Evolutionary conservation across 2,113 vertebrate genomes (phyloP).

Genomic region (Noturus placidus): DNA sequence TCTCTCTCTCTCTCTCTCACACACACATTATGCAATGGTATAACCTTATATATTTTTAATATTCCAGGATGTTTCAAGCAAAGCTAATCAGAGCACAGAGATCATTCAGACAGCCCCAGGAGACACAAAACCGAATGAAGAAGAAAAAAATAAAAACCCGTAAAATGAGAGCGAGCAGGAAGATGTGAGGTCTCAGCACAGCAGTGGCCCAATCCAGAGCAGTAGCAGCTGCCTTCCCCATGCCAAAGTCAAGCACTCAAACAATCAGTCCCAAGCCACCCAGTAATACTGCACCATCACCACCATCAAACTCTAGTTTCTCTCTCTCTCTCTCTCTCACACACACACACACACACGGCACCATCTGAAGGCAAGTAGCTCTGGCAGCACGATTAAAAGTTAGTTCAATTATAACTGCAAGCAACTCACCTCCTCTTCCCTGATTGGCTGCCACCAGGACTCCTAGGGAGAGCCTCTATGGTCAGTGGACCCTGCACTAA

Average conservation of each 20-base stretch:
- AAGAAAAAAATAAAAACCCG: too few relatives aligned
- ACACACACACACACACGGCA: background rate
- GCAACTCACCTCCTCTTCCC: conserved; percentile 83
- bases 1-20: background rate
- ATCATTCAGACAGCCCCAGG: conserved; percentile 27
- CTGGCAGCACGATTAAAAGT: conserved; percentile 56
- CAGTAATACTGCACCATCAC: conserved; percentile 6
- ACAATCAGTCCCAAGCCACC: conserved; percentile 31
- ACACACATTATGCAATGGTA: conserved; percentile 16
- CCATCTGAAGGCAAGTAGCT: background rate
- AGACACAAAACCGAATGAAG: background rate
- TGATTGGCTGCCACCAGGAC: conserved; percentile 75
- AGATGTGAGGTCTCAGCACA: conserved; percentile 1
- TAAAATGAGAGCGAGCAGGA: background rate
- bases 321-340: background rate
- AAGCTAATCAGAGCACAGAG: conserved; percentile 28
- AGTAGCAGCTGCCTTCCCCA: conserved; percentile 9
- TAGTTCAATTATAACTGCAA: background rate
- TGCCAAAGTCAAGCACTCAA: conserved; percentile 31
- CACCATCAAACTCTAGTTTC: background rate
- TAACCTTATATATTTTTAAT: conserved; percentile 39
- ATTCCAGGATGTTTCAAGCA: conserved; percentile 31
- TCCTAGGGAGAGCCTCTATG: conserved; percentile 83
- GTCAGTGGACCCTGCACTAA: conserved; percentile 78
- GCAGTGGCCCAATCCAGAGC: background rate